Base-by-base conservation (phyloP, 2,888 invertebrate species). In the Heliconius erato region DNA sequence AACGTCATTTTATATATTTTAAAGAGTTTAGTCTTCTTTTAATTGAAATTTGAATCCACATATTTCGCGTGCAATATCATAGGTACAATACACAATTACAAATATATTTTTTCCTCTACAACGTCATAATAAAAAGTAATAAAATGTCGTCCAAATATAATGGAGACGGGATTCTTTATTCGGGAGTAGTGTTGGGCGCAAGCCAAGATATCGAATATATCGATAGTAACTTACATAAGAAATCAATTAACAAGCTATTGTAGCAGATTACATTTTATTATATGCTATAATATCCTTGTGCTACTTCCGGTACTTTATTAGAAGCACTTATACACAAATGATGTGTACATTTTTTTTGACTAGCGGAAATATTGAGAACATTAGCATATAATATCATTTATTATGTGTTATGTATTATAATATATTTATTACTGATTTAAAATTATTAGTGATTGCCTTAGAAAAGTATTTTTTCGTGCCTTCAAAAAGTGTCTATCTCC, bases 201-300 rank as follows among this genome's bases (percentile, higher is more conserved):
- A 82, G 89, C 88, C 89, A 87, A 84, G 76, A 63, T 84, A 85
- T 82, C 78, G 81, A 86, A 85, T 82, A 82, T 87, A 86, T 89
- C 87, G 86, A 87, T 86, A 79, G 81, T 84, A 86, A 87, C 86
- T 85, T 87, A 87, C 85, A 86, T 86, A 86, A 87, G 86, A 85
- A 89, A 88, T 88, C 88, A 89, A 89, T 89, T 88, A 88, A 88
- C 85, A 85, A 84, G 86, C 85, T 85, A 87, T 87, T 87, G 78
- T 82, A 69, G 84, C 76, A 35, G 82, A 83, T 84, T 76, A 26
- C 28, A 69, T 81, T 79, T 84, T 84, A 79, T 80, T 82, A 84
- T 82, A 76, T 74, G 71, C 63, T 81, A 14, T 79, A 26, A 67
- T 65, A 71, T 63, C 81, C 79, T 78, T 74, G 78, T 54, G 67